phyloP scores from a whole-genome alignment of 2,797 vertebrate species.

The Toxotes lorentzi region DNA sequence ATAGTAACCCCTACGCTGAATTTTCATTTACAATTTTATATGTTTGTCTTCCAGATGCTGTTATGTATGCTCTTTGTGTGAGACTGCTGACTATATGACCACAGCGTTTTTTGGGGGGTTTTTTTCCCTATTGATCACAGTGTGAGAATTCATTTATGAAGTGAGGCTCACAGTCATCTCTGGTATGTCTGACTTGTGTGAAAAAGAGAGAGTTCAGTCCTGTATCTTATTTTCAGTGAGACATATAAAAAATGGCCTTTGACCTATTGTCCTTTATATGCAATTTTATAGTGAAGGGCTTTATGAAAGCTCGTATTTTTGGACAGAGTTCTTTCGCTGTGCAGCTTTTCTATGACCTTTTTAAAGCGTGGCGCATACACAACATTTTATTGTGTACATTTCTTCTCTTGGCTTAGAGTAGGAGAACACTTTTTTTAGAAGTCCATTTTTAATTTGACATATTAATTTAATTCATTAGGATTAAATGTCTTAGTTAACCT shows the following conservation, averaged over 20 bases:
- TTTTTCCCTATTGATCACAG: constrained; percentile 13
- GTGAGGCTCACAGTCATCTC: constrained; percentile 40
- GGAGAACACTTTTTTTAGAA: background rate
- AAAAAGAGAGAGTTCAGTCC: constrained; percentile 37
- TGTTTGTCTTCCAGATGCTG: constrained; percentile 12
- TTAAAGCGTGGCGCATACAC: background rate
- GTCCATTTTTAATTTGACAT: background rate
- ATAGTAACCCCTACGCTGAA: background rate
- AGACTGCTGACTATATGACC: constrained; percentile 28
- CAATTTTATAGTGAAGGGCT: constrained; percentile 40
- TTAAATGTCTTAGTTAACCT: background rate
- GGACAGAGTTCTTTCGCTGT: background rate
- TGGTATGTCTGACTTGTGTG: constrained; percentile 38
- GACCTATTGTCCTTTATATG: constrained; percentile 70
- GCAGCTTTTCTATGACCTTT: background rate
- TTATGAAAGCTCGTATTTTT: constrained; percentile 34
- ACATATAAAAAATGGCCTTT: constrained; percentile 68
- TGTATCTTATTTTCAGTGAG: constrained; percentile 45
- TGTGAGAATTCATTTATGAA: constrained; percentile 41
- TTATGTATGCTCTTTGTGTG: constrained; percentile 12
- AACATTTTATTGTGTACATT: background rate
- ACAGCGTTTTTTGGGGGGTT: background rate
- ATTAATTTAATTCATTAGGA: background rate
- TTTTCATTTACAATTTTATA: background rate
- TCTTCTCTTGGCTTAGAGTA: background rate